Evolutionary conservation across 2,888 invertebrate species (phyloP), one percentile per base, ranked within the genome.

Genomic region (Rhagonycha fulva): DNA sequence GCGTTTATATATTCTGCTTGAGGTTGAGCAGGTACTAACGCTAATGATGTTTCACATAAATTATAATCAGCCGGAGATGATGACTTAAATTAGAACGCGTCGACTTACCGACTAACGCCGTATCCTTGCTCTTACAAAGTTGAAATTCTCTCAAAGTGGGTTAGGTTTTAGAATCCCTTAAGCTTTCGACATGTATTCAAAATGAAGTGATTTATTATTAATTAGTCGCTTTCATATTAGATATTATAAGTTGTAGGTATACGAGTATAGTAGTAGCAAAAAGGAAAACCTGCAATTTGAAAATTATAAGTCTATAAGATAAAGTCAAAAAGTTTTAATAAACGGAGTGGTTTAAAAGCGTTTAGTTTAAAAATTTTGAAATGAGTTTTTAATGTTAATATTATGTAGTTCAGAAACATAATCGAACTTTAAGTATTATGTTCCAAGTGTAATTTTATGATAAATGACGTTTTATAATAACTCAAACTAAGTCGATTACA

Each of bases 11-110:
- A 82, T 82, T 82, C 82, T 79, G 81, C 82, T 82, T 82, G 82
- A 82, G 81, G 79, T 79, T 80, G 79, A 70, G 78, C 81, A 78
- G 81, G 78, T 80, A 80, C 75, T 81, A 74, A 78, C 79, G 82
- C 82, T 84, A 84, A 84, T 82, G 84, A 84, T 79, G 81, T 81
- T 80, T 82, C 82, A 82, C 82, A 84, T 85, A 85, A 85, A 84
- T 85, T 84, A 84, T 84, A 84, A 85, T 85, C 83, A 82, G 73
- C 76, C 74, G 80, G 80, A 82, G 83, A 82, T 84, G 83, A 83
- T 82, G 84, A 81, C 81, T 82, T 81, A 82, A 82, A 83, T 84
- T 82, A 82, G 82, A 80, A 82, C 78, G 78, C 78, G 77, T 71
- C 62, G 76, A 75, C 73, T 69, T 26, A 30, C 47, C 30, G 32